These are phyloP conservation scores for Aphelocoma californica DNA, from an alignment of 2,797 vertebrate species.

Conservation along the genomic window DNA sequence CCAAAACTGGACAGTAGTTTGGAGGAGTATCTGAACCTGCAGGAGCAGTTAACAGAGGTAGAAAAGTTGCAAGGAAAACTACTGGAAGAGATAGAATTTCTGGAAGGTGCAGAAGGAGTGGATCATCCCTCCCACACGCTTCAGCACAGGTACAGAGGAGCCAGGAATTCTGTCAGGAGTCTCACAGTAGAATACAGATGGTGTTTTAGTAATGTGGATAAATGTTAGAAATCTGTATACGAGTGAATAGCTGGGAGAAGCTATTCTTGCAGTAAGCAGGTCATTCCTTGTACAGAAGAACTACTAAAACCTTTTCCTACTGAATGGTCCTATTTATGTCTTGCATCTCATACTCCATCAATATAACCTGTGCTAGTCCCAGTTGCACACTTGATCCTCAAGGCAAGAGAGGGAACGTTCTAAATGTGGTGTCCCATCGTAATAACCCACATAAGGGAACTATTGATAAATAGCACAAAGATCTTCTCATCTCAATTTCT, in stretches of 20 bases:
- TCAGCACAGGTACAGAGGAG: constrained; percentile 83
- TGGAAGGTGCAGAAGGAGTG: constrained; percentile 90
- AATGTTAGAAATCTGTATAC: background rate
- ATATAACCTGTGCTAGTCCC: background rate
- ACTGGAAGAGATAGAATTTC: constrained; percentile 89
- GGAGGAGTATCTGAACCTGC: constrained; percentile 90
- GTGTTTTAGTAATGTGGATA: background rate
- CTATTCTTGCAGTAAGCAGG: background rate
- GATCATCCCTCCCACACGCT: constrained; percentile 91
- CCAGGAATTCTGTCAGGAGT: background rate
- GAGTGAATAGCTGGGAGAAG: background rate
- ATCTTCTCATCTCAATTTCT: background rate
- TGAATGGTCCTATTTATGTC: background rate
- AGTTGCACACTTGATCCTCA: background rate
- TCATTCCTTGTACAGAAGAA: background rate
- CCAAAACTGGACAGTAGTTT: constrained; percentile 91
- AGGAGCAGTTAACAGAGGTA: constrained; percentile 89
- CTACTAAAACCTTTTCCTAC: background rate
- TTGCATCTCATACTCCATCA: background rate
- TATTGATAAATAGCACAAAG: background rate
- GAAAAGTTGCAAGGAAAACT: constrained; percentile 91
- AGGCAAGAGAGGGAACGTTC: background rate
- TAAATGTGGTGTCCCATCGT: background rate
- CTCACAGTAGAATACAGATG: background rate
- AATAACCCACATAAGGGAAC: background rate